Evolutionary conservation across 2,113 vertebrate genomes (phyloP).

Genomic region (Bagarius yarrelli): DNA sequence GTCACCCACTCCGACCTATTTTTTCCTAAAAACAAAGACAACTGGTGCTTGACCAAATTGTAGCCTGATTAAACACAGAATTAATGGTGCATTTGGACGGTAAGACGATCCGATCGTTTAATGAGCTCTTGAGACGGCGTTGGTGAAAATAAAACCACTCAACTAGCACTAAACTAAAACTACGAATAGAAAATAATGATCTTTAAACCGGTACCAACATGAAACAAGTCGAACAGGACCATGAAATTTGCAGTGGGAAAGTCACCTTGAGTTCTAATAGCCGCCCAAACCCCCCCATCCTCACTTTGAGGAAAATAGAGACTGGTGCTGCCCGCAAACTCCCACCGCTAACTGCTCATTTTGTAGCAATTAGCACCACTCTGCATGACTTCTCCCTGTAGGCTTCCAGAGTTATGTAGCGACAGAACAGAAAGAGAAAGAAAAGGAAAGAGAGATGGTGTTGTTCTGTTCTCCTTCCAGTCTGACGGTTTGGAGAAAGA

Average conservation of each 20-base stretch:
- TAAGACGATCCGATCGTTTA: background rate
- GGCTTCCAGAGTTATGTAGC: slow-evolving; percentile 4
- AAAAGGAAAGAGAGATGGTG: slow-evolving; percentile 2
- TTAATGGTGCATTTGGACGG: background rate
- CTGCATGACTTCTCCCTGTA: slow-evolving; percentile 42
- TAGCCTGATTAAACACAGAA: slow-evolving; percentile 1
- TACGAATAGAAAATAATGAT: slow-evolving; percentile 9
- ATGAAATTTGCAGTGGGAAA: slow-evolving; percentile 9
- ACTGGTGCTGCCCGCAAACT: slow-evolving; percentile 2
- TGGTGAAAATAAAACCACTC: background rate
- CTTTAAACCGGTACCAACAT: background rate
- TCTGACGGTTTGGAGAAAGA: slow-evolving; percentile 20
- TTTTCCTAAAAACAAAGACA: background rate
- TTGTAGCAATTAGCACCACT: slow-evolving; percentile 48
- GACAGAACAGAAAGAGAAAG: slow-evolving; percentile 11
- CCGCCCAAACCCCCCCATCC: background rate
- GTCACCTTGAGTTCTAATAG: slow-evolving; percentile 36
- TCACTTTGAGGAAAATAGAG: slow-evolving; percentile 19
- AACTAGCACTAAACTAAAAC: background rate
- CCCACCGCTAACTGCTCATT: slow-evolving; percentile 37
- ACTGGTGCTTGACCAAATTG: background rate
- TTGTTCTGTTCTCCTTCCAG: slow-evolving; percentile 28
- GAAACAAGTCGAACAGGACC: background rate
- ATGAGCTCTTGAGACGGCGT: background rate
- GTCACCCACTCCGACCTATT: background rate